Base-by-base conservation (phyloP, 2,888 invertebrate genomes). In the Frankliniella fusca region DNA sequence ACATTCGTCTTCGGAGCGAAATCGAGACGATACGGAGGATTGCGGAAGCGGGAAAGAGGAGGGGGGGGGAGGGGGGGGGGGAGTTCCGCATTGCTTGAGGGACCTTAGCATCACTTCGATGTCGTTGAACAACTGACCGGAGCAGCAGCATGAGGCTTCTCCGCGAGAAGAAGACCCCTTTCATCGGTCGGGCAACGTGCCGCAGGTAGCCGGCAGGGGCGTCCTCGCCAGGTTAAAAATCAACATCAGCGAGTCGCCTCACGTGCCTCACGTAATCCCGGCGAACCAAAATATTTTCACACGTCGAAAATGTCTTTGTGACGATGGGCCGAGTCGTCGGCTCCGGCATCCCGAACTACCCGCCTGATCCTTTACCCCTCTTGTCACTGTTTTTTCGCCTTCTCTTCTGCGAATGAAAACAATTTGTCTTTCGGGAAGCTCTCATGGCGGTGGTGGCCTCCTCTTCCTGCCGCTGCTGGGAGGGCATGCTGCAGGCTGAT, bases 271-370 rank as follows among this genome's bases (percentile, higher is more conserved):
- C 61, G 61, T 61, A 61, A 61, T 61, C 61, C 15, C 61, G 11
- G 61, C 61, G 61, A 61, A 76, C 70, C 70, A 23, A 76, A 76
- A 76, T 76, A 76, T 76, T 76, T 76, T 76, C 70, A 27, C 70
- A 76, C 9, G 61, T 18, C 8, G 15, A 38, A 38, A 38, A 2
- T 5, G 38, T 38, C 3, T 2, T 38, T 5, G 38, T 38, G 38
- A 38, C 38, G 38, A 38, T 38, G 38, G 38, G 38, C 38, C 38
- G 38, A n/a, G n/a, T 38, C 38, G 38, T 38, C 38, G 2, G 38
- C 38, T 38, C 38, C 38, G 38, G 38, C 38, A 5, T 20, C 54
- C 20, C 54, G 12, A 54, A 15, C 38, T 38, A 5, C 38, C 38
- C 38, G 3, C 38, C 38, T 5, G 3, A 2, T 5, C 38, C 38